Evolutionary conservation across 2,113 vertebrate genomes (phyloP).

Genomic region (Crotalus tigris): DNA sequence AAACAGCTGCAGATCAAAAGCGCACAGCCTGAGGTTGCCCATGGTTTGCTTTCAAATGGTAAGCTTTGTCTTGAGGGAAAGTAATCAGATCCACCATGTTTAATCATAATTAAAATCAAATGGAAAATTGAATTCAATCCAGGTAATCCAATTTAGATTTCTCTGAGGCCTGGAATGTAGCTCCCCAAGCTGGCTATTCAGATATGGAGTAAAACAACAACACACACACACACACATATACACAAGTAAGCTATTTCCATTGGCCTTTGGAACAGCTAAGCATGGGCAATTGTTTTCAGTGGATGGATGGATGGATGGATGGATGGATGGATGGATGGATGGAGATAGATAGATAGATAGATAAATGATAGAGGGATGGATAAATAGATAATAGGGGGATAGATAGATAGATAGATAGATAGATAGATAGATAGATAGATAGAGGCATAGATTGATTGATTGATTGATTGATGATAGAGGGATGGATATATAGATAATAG

Average conservation of each 20-base stretch:
- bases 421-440: background rate
- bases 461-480: background rate
- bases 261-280: background rate
- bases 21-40: background rate
- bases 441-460: too few relatives aligned
- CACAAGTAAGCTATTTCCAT: background rate
- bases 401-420: too few relatives aligned
- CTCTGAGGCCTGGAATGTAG: background rate
- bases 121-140: background rate
- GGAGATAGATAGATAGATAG: too few relatives aligned
- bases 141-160: background rate
- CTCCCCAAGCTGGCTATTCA: background rate
- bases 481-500: background rate
- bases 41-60: background rate
- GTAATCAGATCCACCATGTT: background rate
- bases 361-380: too few relatives aligned
- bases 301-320: background rate
- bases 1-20: background rate
- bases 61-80: background rate
- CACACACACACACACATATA: too few relatives aligned
- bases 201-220: background rate
- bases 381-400: too few relatives aligned
- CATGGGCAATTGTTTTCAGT: background rate
- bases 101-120: background rate
- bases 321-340: too few relatives aligned